Percentiles rank a stretch among this genome's conserved stretches.
Evolutionary conservation across 2,797 vertebrate genomes (phyloP).

Genomic region (Perodicticus potto): DNA sequence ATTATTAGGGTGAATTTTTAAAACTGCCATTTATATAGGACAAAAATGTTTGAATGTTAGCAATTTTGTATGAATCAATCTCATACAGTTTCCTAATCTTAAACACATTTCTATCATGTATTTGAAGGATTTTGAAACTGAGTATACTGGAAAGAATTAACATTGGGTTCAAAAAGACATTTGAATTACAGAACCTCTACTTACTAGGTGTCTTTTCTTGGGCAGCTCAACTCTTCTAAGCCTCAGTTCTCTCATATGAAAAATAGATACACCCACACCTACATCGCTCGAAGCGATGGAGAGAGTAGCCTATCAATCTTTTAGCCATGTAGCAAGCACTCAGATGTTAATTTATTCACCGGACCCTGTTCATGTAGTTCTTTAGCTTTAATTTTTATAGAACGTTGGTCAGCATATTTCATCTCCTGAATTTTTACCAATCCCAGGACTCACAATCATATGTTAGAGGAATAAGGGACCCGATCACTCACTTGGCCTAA

Average conservation of each 20-base stretch:
- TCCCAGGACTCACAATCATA: neutral
- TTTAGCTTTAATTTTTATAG: conserved; percentile 44
- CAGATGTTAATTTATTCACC: neutral
- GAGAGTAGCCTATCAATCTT: neutral
- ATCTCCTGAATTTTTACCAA: neutral
- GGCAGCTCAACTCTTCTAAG: neutral
- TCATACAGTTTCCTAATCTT: neutral
- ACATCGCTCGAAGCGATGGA: neutral
- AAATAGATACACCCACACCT: neutral
- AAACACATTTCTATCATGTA: neutral
- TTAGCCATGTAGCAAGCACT: neutral
- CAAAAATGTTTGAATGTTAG: neutral
- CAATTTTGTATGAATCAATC: neutral
- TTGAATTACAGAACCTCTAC: neutral
- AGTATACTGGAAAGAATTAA: neutral
- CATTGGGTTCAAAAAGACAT: neutral
- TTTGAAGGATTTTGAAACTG: conserved; percentile 45
- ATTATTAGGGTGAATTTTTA: neutral
- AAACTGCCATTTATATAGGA: neutral
- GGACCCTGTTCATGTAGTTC: neutral
- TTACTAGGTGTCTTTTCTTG: neutral
- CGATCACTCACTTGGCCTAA: neutral
- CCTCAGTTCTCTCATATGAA: conserved; percentile 12
- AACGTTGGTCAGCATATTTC: neutral
- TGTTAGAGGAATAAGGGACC: neutral